Conservation (phyloP, 2,113 vertebrate genomes). For the Pomatostomus ruficeps region DNA sequence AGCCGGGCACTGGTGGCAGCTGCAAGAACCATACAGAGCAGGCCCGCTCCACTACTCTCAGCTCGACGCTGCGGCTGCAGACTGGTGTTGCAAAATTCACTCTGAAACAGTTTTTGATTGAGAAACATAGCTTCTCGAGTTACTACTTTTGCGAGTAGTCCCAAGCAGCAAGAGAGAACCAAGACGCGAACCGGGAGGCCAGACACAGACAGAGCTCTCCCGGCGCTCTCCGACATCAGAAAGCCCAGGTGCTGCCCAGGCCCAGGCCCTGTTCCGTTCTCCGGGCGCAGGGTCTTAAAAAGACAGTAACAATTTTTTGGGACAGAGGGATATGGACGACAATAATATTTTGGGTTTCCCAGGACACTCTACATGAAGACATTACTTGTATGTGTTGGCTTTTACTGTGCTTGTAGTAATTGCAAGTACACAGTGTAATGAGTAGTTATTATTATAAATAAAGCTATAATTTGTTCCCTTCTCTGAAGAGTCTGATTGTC, state of each 20-base stretch:
- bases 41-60: neutral
- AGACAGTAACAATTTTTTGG: neutral
- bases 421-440: neutral
- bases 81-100: neutral
- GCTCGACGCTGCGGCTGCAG: rapidly evolving
- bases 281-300: neutral
- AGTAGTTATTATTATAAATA: neutral
- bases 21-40: rapidly evolving
- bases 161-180: neutral
- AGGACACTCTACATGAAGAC: neutral
- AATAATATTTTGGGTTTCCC: neutral
- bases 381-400: neutral
- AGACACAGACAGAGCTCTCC: neutral
- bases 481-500: neutral
- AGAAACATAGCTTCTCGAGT: neutral
- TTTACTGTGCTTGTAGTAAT: neutral
- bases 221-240: rapidly evolving
- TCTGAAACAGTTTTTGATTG: neutral
- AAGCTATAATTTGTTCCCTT: neutral
- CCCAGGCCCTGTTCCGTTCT: neutral
- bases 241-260: rapidly evolving
- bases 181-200: neutral
- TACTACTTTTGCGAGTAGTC: neutral
- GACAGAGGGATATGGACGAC: rapidly evolving
- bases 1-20: rapidly evolving